phyloP scores from a whole-genome alignment of 1,140 invertebrate genomes.

The Anoplophora glabripennis region DNA sequence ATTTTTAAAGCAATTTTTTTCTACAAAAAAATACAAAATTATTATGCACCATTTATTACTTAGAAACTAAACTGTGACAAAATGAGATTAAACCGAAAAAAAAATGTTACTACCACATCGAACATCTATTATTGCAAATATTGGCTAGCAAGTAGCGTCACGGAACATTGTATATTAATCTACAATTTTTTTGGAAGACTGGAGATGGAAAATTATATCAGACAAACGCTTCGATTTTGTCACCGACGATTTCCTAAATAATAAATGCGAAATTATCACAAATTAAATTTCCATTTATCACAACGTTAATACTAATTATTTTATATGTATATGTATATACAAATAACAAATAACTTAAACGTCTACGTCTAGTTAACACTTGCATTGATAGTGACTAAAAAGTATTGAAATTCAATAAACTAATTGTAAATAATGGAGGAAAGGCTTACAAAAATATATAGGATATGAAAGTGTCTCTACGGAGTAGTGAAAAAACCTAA shows the following conservation, averaged over 20 bases:
- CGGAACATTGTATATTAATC: too few relatives aligned
- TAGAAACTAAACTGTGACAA: background rate
- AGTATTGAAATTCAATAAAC: constrained; percentile 3
- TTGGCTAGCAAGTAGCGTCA: too few relatives aligned
- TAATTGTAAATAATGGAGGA: background rate
- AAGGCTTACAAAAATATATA: background rate
- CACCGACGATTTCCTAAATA: background rate
- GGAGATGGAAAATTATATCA: background rate
- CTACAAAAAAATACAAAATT: background rate
- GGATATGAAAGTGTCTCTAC: background rate
- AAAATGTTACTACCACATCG: background rate
- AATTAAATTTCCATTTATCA: constrained; percentile 19
- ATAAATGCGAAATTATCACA: constrained; percentile 24
- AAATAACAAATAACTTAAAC: constrained; percentile 10
- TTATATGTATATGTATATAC: constrained; percentile 11
- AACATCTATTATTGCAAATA: too few relatives aligned
- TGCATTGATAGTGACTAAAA: constrained; percentile 26
- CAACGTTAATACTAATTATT: constrained; percentile 19
- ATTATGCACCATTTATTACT: background rate
- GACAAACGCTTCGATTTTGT: too few relatives aligned
- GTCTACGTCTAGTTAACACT: constrained; percentile 9
- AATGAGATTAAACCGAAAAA: background rate
- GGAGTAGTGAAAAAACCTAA: background rate
- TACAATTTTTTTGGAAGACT: background rate
- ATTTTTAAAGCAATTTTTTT: too few relatives aligned